phyloP scores from a whole-genome alignment of 2,113 vertebrate genomes.

The Blennius ocellaris region DNA sequence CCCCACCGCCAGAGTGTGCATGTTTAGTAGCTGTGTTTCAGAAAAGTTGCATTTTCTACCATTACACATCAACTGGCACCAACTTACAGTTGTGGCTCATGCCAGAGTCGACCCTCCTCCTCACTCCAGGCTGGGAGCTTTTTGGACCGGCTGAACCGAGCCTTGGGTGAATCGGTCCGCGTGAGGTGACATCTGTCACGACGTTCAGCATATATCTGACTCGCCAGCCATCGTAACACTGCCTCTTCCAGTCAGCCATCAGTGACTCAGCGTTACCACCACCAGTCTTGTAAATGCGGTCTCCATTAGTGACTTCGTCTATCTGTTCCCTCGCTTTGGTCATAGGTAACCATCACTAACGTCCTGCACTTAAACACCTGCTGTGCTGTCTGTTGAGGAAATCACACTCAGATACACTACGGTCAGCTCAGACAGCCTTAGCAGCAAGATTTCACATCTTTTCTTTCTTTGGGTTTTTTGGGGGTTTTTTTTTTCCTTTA shows the following conservation, averaged over 20 bases:
- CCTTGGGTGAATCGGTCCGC: constrained; percentile 10
- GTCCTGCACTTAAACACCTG: constrained; percentile 9
- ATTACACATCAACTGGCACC: constrained; percentile 47
- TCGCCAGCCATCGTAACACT: constrained; percentile 44
- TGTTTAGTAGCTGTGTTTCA: too few species aligned
- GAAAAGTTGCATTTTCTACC: too few species aligned
- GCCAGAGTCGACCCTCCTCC: constrained; percentile 52
- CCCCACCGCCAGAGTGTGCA: too few species aligned
- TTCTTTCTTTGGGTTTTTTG: not conserved
- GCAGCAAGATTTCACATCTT: constrained; percentile 26
- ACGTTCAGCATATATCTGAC: constrained; percentile 48
- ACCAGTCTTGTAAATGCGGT: constrained; percentile 40
- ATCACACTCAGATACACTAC: constrained; percentile 13
- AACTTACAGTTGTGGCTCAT: constrained; percentile 25
- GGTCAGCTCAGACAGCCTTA: constrained; percentile 1
- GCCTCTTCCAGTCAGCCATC: constrained; percentile 38
- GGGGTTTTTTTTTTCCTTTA: not conserved
- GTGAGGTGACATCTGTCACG: constrained; percentile 51
- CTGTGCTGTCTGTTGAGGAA: constrained; percentile 18
- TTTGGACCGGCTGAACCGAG: constrained; percentile 39
- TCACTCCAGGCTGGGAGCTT: constrained; percentile 34
- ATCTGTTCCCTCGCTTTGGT: constrained; percentile 40
- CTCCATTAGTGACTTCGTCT: constrained; percentile 4
- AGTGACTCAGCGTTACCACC: constrained; percentile 49
- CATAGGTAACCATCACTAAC: constrained; percentile 10